Evolutionary conservation across 2,113 vertebrate species (phyloP), one percentile per base, ranked within the genome.

Genomic region (Callipepla californica): DNA sequence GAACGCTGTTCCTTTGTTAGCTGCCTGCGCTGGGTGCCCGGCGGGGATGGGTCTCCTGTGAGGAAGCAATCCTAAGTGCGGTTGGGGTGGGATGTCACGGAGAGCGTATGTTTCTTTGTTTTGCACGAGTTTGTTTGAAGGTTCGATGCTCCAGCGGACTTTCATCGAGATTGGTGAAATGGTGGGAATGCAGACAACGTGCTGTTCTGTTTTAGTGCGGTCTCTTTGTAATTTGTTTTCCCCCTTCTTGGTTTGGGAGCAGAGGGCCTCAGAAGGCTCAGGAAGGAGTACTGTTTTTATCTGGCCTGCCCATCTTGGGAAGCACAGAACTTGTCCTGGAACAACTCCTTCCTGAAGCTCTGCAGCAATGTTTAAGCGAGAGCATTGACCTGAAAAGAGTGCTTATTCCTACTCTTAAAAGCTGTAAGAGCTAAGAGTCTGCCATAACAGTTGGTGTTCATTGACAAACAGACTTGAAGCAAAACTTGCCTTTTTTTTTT

Each of bases 1-100:
- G 26, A 81, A 36, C 67, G 30, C 42, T 66, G 8, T 73, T 89
- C 57, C 87, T 96, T 96, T 96, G 96, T 96, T 95, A 93, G 32
- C 9, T 6, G n/a, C 11, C 59, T n/a, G 13, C 45, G 3, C 7
- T 53, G 23, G 2, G 11, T n/a, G 30, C 25, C 7, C 3, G 3
- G 40, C 19, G 12, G 11, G 42, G 15, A 13, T 58, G 10, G 26
- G 23, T 8, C 22, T 45, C 26, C 9, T 5, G 72, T 63, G 4
- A n/a, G 32, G 16, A 72, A 1, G 36, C 30, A 7, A 4, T 22
- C 17, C 28, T 42, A 13, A 34, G 5, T 70, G 61, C 22, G 3
- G 83, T 86, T 62, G 61, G 21, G 23, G 3, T 47, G 34, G 45
- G 8, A 3, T 11, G 23, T 6, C 6, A 18, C 7, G 15, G 4